These are phyloP conservation scores for Dimorphilus gyrociliatus DNA, from an alignment of 2,888 invertebrate genomes.

Conservation along the genomic window DNA sequence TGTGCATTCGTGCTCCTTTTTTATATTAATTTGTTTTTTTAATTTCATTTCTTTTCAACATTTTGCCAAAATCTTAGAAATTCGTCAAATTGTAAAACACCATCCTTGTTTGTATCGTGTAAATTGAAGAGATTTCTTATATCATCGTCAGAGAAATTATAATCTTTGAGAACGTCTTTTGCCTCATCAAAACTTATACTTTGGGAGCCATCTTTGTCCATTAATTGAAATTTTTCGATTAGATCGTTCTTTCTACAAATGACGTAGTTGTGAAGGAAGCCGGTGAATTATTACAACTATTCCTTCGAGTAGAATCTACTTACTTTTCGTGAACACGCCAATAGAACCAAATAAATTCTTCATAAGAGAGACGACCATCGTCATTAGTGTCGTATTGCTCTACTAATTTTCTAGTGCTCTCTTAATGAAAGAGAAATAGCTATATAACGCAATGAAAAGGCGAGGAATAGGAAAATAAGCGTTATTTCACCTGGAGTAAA, in stretches of 20 bases:
- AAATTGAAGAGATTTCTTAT: conserved; percentile 6
- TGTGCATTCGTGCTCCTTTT: too few species aligned
- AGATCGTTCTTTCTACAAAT: conserved; percentile 7
- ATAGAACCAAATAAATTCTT: conserved; percentile 12
- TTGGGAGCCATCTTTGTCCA: conserved; percentile 6
- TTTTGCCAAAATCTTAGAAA: conserved; percentile 11
- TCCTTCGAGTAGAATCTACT: too few species aligned
- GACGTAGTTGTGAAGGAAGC: too few species aligned
- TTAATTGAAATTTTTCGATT: conserved; percentile 6
- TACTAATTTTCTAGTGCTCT: conserved; percentile 6
- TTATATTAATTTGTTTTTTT: too few species aligned
- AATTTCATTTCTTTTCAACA: too few species aligned
- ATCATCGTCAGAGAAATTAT: conserved; percentile 7
- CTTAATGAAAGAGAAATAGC: too few species aligned
- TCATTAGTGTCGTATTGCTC: conserved; percentile 8
- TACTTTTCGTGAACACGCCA: conserved; percentile 9
- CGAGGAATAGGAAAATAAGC: too few species aligned
- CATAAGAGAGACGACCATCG: conserved; percentile 9
- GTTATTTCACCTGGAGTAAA: too few species aligned
- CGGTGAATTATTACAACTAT: too few species aligned
- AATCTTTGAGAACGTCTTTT: conserved; percentile 3
- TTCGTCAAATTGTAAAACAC: conserved; percentile 10
- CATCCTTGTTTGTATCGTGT: conserved; percentile 10
- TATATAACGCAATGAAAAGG: too few species aligned
- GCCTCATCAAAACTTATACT: conserved; percentile 6